These are phyloP conservation scores for Pristionchus fissidentatus DNA, from an alignment of 2,888 invertebrate genomes.

Conservation along the genomic window DNA sequence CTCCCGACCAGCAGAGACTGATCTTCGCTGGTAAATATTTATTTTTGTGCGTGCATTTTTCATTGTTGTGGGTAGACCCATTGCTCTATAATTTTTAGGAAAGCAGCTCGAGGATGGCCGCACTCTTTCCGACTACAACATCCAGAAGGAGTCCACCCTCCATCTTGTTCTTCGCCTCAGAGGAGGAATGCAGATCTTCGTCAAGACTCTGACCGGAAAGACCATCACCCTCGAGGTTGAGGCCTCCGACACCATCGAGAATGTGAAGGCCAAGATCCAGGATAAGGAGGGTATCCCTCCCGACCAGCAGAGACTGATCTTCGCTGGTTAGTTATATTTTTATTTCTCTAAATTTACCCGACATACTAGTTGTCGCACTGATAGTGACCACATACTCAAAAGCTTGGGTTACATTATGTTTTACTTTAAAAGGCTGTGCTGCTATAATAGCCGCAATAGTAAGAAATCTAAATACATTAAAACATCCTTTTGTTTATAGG, in stretches of 20 bases:
- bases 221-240: slow-evolving; percentile 79
- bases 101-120: slow-evolving; percentile 95
- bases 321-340: slow-evolving; percentile 58
- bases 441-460: not conserved
- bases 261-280: slow-evolving; percentile 74
- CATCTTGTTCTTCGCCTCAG: slow-evolving; percentile 79
- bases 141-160: slow-evolving; percentile 86
- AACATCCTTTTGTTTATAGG: slow-evolving; percentile 41
- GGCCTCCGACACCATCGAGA: slow-evolving; percentile 73
- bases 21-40: slow-evolving; percentile 66
- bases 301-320: slow-evolving; percentile 72
- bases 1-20: slow-evolving; percentile 71
- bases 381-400: slow-evolving; percentile 10
- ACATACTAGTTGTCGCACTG: too few species aligned
- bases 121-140: slow-evolving; percentile 93
- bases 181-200: slow-evolving; percentile 91
- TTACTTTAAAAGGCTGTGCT: slow-evolving; percentile 2
- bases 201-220: slow-evolving; percentile 93
- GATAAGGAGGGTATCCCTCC: slow-evolving; percentile 74
- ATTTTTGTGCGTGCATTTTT: not conserved
- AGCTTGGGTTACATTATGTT: not conserved
- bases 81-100: slow-evolving; percentile 48
- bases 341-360: too few species aligned
- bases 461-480: not conserved
- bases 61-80: not conserved